A percentile compares a stretch with the other conserved stretches of the same genome.
Conservation (phyloP, 1,140 invertebrate genomes). For the Heliconius eleuchia region DNA sequence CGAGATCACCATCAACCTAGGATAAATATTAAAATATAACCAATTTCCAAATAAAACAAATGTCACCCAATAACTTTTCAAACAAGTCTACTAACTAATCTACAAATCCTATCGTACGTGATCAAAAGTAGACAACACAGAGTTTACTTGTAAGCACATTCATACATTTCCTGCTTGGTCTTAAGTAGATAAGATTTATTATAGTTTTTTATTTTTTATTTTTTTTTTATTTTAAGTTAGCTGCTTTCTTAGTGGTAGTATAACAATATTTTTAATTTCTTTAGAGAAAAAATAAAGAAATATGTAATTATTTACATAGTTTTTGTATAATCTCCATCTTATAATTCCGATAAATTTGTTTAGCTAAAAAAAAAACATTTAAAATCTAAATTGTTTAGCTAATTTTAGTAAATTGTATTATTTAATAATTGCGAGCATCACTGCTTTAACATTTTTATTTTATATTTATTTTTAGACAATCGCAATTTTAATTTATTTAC, state of each 20-base stretch:
- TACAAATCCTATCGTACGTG: constrained; percentile 12
- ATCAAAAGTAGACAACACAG: constrained; percentile 24
- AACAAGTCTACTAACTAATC: background rate
- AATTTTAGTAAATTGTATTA: too few relatives aligned
- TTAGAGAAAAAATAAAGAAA: too few relatives aligned
- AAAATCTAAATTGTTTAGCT: too few relatives aligned
- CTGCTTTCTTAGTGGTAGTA: background rate
- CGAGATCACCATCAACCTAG: background rate
- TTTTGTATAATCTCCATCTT: too few relatives aligned
- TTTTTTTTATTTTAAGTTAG: background rate
- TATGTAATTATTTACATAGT: too few relatives aligned
- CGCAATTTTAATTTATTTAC: too few relatives aligned
- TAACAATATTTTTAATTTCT: too few relatives aligned
- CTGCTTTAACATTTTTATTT: too few relatives aligned
- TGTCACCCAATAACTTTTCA: background rate
- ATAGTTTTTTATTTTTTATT: background rate
- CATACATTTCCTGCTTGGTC: constrained; percentile 26
- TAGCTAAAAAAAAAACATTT: too few relatives aligned
- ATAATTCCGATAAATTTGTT: too few relatives aligned
- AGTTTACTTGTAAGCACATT: constrained; percentile 18
- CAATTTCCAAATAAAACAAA: background rate
- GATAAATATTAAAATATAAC: background rate
- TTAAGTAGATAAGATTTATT: constrained; percentile 6
- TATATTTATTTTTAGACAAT: too few relatives aligned
- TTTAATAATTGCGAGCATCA: too few relatives aligned